Evolutionary conservation across 2,888 invertebrate genomes (phyloP), one percentile per base, ranked within the genome.

Genomic region (Chaetoderma sp.): DNA sequence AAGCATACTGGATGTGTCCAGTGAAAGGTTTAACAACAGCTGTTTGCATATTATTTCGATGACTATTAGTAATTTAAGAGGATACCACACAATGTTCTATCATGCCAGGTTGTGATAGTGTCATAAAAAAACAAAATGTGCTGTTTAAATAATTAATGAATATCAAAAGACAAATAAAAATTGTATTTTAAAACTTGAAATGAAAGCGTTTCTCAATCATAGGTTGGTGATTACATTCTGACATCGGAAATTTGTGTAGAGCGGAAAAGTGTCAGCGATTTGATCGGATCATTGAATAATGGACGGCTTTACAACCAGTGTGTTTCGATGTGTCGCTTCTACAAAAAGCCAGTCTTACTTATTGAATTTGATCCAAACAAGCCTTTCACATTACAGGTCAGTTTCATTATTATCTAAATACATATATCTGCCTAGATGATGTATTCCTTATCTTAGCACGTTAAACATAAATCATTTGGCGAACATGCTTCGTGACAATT

Each of bases 221-320:
- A 94, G 93, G 92, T 99, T 65, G 99, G 98, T 0, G 99, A 99
- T 88, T 99, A 99, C 84, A 95, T 99, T 81, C 88, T 99, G 18
- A 95, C 98, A 0, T 95, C 97, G 0, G 95, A 97, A 25, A 94
- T 98, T 72, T 98, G 98, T 82, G 93, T 99, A 21, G 99, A 99
- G 88, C 90, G 99, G 57, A 99, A 99, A 75, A 96, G 96, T 55
- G 90, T 98, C 70, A 95, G 95, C 5, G 98, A 99, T 89, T 89
- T 99, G 73, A 95, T 98, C 78, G 96, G 96, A 5, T 98, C 98
- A 0, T 88, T 99, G 32, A 94, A 95, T 86, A 94, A 93, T 47
- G 99, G 99, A 0, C 91, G 99, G 18, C 90, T 99, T 30, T 98
- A 96, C 87, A 94, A 94, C 82, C 99, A 99, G 87, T 94, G 95